A percentile compares a stretch with the other conserved stretches of the same genome.
These are phyloP conservation scores for Helicoverpa assulta DNA, from an alignment of 2,888 invertebrate genomes.

Conservation along the genomic window DNA sequence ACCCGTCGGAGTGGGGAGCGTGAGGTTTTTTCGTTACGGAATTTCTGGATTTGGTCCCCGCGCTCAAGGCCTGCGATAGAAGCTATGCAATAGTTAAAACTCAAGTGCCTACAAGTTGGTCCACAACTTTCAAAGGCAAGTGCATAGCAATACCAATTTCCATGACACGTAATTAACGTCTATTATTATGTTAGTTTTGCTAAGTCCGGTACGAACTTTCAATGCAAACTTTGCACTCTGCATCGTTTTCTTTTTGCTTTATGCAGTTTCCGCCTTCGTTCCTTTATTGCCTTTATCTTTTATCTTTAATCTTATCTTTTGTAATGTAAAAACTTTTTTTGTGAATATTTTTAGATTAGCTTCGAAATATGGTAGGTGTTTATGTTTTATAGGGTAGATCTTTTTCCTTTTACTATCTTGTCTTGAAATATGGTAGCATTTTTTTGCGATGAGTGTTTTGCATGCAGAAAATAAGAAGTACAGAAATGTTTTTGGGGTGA, in stretches of 20 bases:
- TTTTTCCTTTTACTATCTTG: conserved; percentile 10
- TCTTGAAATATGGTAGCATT: conserved; percentile 13
- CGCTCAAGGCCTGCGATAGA: no score
- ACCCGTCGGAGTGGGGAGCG: no score
- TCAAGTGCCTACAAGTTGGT: neutral
- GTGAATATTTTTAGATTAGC: conserved; percentile 56
- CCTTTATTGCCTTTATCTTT: conserved; percentile 66
- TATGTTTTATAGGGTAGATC: conserved; percentile 13
- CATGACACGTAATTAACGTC: conserved; percentile 64
- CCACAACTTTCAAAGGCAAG: conserved; percentile 3
- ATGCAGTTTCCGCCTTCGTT: conserved; percentile 66
- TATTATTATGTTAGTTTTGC: conserved; percentile 71
- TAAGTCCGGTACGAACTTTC: conserved; percentile 66
- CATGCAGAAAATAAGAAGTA: neutral
- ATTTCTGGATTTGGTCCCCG: no score
- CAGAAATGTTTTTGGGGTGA: neutral
- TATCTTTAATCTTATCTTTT: conserved; percentile 66
- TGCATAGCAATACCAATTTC: conserved; percentile 32
- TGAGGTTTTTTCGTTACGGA: no score
- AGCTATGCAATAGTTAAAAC: no score
- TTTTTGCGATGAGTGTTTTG: conserved; percentile 5
- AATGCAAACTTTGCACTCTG: conserved; percentile 74
- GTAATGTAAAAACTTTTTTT: conserved; percentile 65
- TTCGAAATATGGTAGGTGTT: conserved; percentile 36
- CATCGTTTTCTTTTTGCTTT: conserved; percentile 72